Evolutionary conservation across 2,797 vertebrate species (phyloP).

Genomic region (Enteromius thamalakanensis): DNA sequence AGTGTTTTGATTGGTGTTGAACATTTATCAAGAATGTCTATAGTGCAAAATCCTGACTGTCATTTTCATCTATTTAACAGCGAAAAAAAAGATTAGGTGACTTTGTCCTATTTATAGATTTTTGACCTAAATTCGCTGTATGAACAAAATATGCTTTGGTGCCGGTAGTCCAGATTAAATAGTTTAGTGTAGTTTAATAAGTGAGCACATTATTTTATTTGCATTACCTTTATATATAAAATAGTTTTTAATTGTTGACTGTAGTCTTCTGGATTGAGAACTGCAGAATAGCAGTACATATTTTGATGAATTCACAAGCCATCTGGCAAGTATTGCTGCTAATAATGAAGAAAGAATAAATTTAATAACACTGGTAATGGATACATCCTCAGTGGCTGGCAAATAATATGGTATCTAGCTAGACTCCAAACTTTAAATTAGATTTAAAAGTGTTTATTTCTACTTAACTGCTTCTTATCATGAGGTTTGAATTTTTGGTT

Average conservation of each 20-base stretch:
- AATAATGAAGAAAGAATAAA: not conserved
- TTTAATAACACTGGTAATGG: not conserved
- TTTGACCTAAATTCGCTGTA: not conserved
- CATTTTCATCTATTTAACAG: not conserved
- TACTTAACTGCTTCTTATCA: not conserved
- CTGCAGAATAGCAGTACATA: not conserved
- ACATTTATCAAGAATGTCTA: not conserved
- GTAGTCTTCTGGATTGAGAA: not conserved
- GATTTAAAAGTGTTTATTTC: not conserved
- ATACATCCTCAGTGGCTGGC: not conserved
- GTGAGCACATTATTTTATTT: not conserved
- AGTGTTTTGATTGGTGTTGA: not conserved
- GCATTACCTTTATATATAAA: not conserved
- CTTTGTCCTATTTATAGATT: conserved; percentile 12
- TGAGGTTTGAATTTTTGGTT: not conserved
- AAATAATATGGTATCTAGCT: not conserved
- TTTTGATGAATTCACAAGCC: not conserved
- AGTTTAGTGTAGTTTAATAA: not conserved
- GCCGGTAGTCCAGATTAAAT: not conserved
- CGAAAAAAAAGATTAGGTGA: conserved; percentile 10
- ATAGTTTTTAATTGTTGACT: not conserved
- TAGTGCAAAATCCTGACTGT: not conserved
- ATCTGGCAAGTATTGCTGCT: not conserved
- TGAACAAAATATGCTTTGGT: conserved; percentile 12
- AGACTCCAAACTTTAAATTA: not conserved